Evolutionary conservation across 2,888 invertebrate species (phyloP).

Genomic region (Antheraea yamamai): DNA sequence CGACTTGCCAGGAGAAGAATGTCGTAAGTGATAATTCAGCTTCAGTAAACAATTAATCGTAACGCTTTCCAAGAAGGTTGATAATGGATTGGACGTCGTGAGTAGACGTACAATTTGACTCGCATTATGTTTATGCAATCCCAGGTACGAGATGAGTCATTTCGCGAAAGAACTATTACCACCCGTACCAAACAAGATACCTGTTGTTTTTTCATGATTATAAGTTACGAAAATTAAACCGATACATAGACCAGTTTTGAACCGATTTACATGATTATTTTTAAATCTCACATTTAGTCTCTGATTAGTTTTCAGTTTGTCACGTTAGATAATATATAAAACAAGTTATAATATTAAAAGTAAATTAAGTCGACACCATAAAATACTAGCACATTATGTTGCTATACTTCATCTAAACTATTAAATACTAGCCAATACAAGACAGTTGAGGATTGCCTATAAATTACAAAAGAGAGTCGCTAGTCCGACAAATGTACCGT

Average conservation of each 20-base stretch:
- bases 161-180: slow-evolving; percentile 58
- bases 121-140: slow-evolving; percentile 3
- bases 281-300: no score
- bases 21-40: neutral
- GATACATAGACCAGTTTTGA: neutral
- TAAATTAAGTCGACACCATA: no score
- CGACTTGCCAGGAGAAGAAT: neutral
- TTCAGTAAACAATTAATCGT: neutral
- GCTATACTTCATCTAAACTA: no score
- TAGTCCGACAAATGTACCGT: no score
- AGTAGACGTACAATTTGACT: neutral
- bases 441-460: no score
- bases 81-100: neutral
- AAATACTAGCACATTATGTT: no score
- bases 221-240: neutral
- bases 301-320: no score
- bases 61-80: neutral
- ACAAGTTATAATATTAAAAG: no score
- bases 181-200: slow-evolving; percentile 37
- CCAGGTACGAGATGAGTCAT: slow-evolving; percentile 57
- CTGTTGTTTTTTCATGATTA: neutral
- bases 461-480: no score
- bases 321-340: no score
- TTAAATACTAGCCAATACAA: no score
- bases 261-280: neutral